Base-by-base conservation (phyloP, 2,888 invertebrate species). In the Euclidia mi region DNA sequence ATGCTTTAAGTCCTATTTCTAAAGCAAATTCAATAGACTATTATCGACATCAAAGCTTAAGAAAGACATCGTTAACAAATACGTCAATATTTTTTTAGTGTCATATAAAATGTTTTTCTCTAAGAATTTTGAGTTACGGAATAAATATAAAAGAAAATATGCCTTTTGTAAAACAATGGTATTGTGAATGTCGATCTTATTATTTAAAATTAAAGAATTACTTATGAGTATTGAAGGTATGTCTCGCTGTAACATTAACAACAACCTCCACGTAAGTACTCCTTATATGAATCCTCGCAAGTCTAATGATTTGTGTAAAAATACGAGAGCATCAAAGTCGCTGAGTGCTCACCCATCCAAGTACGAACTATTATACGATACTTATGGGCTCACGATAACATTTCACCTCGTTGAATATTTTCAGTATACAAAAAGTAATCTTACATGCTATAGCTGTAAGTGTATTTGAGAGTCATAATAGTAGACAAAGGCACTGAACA, bases 311-410 rank as follows among this genome's bases (percentile, higher is more conserved):
- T 35, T 61, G 68, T 56, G 57, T 55, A 52, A 65, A 68, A 71
- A 66, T 67, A 38, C 52, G 46, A 44, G 49, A 52, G 65, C 44
- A 56, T 59, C 70, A 59, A 56, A 70, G 45, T 50, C 60, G 56
- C 65, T 56, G 56, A 67, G 52, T 60, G 52, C 56, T 67, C 60
- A 65, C 49, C 56, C 60, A 65, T 50, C 60, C 56, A 60, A 53
- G 60, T 48, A 60, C 60, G 53, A 70, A 70, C 46, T 65, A 65
- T 70, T 60, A 52, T 49, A 56, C 52, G 40, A 46, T 69, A 60
- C 60, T 65, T 65, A 70, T 52, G 67, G 25, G 48, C 37, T 52
- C 41, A 47, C 49, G 58, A 56, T 45, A 65, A 56, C 37, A 70
- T 65, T 63, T 41, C 52, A 17, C 14, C 41, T 37, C 35, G 10